Evolutionary conservation across 2,113 vertebrate genomes (phyloP).

Genomic region (Eretmodus cyanostictus): DNA sequence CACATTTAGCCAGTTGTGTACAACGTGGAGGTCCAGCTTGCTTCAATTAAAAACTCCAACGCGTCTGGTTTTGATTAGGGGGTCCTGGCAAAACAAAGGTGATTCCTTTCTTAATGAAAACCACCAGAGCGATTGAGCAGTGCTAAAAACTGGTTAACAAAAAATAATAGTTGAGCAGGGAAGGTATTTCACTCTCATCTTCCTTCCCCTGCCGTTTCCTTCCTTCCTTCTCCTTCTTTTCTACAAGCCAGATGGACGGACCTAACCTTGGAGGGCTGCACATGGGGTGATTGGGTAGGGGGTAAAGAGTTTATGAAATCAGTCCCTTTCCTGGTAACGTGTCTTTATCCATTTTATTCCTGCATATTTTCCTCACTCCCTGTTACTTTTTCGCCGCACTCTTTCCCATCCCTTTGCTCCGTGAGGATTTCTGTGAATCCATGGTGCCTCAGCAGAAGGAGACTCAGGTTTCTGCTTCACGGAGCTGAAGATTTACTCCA

Average conservation of each 20-base stretch:
- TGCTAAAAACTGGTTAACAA: slow-evolving; percentile 73
- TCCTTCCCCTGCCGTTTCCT: slow-evolving; percentile 60
- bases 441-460: slow-evolving; percentile 17
- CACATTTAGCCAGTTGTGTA: slow-evolving; percentile 72
- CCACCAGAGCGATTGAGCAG: slow-evolving; percentile 67
- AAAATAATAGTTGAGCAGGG: slow-evolving; percentile 68
- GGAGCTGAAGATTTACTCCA: slow-evolving; percentile 10
- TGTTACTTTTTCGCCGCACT: background rate
- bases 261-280: slow-evolving; percentile 32
- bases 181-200: slow-evolving; percentile 63
- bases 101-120: slow-evolving; percentile 80
- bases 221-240: slow-evolving; percentile 52
- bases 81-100: slow-evolving; percentile 75
- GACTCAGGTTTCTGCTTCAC: slow-evolving; percentile 15
- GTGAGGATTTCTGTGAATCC: slow-evolving; percentile 38
- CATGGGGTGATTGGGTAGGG: slow-evolving; percentile 38
- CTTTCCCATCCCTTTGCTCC: background rate
- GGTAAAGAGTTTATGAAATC: slow-evolving; percentile 49
- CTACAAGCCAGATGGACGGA: slow-evolving; percentile 47
- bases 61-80: slow-evolving; percentile 73
- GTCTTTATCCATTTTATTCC: slow-evolving; percentile 19
- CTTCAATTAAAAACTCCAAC: slow-evolving; percentile 73
- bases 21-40: slow-evolving; percentile 79
- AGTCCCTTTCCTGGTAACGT: slow-evolving; percentile 22
- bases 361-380: background rate